A percentile compares a stretch with the other conserved stretches of the same genome.
phyloP scores from a whole-genome alignment of 1,140 invertebrate species.

The Drosophila grimshawi region DNA sequence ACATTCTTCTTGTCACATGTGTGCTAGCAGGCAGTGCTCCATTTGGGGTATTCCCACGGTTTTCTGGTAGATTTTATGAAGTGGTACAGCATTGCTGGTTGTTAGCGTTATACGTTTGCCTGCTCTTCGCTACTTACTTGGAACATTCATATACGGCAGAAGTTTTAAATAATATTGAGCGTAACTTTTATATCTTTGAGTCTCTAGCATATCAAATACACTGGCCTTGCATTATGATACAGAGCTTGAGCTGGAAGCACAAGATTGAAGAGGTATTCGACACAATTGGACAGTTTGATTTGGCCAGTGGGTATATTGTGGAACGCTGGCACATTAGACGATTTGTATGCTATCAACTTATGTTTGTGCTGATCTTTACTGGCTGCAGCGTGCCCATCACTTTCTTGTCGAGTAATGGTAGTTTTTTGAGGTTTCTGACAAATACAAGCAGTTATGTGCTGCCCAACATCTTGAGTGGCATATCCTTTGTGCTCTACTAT shows the following conservation, averaged over 20 bases:
- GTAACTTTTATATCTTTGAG: slow-evolving; percentile 51
- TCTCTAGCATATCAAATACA: slow-evolving; percentile 53
- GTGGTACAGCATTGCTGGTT: slow-evolving; percentile 52
- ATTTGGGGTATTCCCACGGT: slow-evolving; percentile 29
- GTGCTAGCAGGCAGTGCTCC: slow-evolving; percentile 49
- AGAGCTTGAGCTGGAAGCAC: slow-evolving; percentile 39
- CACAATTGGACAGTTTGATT: slow-evolving; percentile 43
- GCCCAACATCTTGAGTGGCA: slow-evolving; percentile 51
- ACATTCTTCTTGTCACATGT: slow-evolving; percentile 45
- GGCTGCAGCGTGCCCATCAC: slow-evolving; percentile 15
- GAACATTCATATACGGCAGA: slow-evolving; percentile 36
- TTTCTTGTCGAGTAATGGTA: slow-evolving; percentile 6
- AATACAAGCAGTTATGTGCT: slow-evolving; percentile 50
- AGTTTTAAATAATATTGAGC: slow-evolving; percentile 30
- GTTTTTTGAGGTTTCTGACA: neutral
- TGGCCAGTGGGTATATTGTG: slow-evolving; percentile 33
- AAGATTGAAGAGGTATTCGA: slow-evolving; percentile 24
- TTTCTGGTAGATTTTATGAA: neutral
- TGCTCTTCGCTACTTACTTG: slow-evolving; percentile 34
- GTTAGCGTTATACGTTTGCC: slow-evolving; percentile 32
- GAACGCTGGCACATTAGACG: neutral
- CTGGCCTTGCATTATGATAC: slow-evolving; percentile 34
- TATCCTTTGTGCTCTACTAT: slow-evolving; percentile 62
- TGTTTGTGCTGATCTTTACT: slow-evolving; percentile 31
- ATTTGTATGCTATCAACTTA: slow-evolving; percentile 32